Conservation (phyloP, 1,140 invertebrate species). For the Capitella teleta region DNA sequence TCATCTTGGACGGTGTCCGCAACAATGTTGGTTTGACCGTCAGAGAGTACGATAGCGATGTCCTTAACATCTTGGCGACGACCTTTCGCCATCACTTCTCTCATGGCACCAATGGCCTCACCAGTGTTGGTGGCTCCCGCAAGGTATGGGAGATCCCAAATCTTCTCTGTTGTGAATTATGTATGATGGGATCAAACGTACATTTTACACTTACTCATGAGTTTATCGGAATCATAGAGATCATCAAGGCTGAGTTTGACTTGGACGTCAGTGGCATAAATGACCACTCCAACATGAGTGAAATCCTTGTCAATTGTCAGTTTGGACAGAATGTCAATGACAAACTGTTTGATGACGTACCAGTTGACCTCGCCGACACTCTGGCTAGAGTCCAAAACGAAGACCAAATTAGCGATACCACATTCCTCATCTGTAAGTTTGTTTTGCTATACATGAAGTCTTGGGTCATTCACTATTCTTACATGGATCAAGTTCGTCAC, state of each 20-base stretch:
- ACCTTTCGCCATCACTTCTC: not conserved
- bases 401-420: not conserved
- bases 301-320: not conserved
- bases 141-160: not conserved
- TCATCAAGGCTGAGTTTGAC: no score
- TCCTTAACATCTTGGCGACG: not conserved
- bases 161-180: no score
- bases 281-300: not conserved
- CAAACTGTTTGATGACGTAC: not conserved
- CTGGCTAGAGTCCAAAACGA: not conserved
- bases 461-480: no score
- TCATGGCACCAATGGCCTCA: not conserved
- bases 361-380: slow-evolving; percentile 3
- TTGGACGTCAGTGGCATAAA: not conserved
- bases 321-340: not conserved
- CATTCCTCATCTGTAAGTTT: no score
- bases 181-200: no score
- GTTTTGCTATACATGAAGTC: no score
- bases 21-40: not conserved
- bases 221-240: no score
- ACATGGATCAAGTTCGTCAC: no score
- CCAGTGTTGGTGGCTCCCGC: not conserved
- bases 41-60: not conserved
- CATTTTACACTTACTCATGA: no score
- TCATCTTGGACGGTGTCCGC: not conserved